Conservation (phyloP, 37 sponge, comb jelly and placozoan genomes). For the Bolinopsis microptera region DNA sequence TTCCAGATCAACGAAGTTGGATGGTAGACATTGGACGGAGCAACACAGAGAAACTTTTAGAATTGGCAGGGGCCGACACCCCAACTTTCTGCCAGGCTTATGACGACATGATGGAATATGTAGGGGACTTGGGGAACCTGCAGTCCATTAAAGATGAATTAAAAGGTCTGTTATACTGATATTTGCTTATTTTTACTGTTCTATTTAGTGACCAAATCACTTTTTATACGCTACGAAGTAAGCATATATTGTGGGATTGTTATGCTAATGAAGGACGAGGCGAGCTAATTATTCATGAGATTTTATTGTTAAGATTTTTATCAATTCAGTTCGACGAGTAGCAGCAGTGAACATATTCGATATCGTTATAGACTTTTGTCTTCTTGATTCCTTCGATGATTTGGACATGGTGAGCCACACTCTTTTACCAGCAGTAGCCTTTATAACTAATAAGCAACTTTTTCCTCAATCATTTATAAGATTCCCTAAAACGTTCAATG, state of each 20-base stretch:
- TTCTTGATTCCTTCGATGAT: slow-evolving; percentile 60
- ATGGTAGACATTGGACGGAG: slow-evolving; percentile 11
- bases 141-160: slow-evolving; percentile 13
- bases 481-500: too few relatives aligned
- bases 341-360: slow-evolving; percentile 8
- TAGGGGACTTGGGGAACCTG: not conserved
- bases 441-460: too few relatives aligned
- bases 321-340: not conserved
- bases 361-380: slow-evolving; percentile 52
- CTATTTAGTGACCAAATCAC: too few relatives aligned
- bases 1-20: not conserved
- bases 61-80: slow-evolving; percentile 5
- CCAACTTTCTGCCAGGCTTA: not conserved
- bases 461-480: too few relatives aligned
- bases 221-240: too few relatives aligned
- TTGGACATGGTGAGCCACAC: not conserved
- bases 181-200: not conserved
- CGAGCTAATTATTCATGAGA: too few relatives aligned
- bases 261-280: too few relatives aligned
- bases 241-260: too few relatives aligned
- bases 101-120: slow-evolving; percentile 56
- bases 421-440: too few relatives aligned
- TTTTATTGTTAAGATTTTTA: too few relatives aligned
- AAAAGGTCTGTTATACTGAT: not conserved
- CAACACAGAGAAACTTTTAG: not conserved